These are phyloP conservation scores for Andrena praecox DNA, from an alignment of 2,888 invertebrate genomes.

Conservation along the genomic window DNA sequence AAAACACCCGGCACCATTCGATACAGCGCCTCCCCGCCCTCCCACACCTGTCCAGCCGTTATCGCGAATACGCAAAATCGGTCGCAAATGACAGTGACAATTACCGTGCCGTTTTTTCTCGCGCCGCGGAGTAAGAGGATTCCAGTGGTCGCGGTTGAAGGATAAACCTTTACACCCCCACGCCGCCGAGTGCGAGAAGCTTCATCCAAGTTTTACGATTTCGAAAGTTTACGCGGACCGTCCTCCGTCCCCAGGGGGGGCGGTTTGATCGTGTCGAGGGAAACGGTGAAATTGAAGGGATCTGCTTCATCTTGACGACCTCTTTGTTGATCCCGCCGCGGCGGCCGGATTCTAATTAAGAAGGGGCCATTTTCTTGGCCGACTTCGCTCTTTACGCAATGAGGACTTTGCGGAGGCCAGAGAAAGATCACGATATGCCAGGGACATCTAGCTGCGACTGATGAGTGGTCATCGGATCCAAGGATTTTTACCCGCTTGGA, in stretches of 20 bases:
- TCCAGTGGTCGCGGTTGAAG: background rate
- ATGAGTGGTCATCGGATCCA: no score
- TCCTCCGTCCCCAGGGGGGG: background rate
- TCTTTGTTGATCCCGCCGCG: background rate
- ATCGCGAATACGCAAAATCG: slow-evolving; percentile 8
- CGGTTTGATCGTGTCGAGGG: background rate
- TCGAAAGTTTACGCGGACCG: background rate
- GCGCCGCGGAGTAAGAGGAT: background rate
- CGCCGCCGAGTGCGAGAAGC: background rate
- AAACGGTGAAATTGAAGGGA: slow-evolving; percentile 3
- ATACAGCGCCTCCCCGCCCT: background rate
- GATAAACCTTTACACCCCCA: background rate
- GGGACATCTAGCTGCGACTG: no score
- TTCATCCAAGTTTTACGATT: slow-evolving; percentile 24
- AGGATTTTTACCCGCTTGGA: no score
- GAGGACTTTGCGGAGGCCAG: background rate
- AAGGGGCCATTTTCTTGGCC: background rate
- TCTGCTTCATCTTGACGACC: background rate
- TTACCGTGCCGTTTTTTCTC: slow-evolving; percentile 3
- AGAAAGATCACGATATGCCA: no score
- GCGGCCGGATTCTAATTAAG: background rate
- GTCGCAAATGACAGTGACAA: slow-evolving; percentile 10
- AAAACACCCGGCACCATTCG: slow-evolving; percentile 7
- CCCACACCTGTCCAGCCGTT: background rate
- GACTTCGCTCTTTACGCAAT: background rate